phyloP scores from a whole-genome alignment of 2,888 invertebrate genomes.

The Helleia helle region DNA sequence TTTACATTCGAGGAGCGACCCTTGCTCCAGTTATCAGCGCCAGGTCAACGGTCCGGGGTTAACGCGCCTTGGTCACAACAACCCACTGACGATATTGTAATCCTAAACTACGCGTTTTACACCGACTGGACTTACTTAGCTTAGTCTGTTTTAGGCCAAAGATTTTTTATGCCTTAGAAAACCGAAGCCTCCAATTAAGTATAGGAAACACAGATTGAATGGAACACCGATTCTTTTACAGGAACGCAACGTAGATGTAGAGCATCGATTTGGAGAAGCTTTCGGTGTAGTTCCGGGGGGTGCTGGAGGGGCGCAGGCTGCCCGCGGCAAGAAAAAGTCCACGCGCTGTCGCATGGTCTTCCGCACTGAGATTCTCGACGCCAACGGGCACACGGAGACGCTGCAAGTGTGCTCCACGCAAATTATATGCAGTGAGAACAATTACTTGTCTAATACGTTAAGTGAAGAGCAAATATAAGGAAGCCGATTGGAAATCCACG shows the following conservation, averaged over 20 bases:
- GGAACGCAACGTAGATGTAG: constrained; percentile 95
- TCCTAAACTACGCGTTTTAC: too few species aligned
- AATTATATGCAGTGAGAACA: constrained; percentile 91
- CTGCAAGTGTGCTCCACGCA: constrained; percentile 92
- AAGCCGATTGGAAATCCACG: too few species aligned
- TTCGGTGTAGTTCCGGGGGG: constrained; percentile 63
- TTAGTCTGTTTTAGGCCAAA: too few species aligned
- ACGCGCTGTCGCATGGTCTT: constrained; percentile 96
- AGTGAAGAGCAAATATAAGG: too few species aligned
- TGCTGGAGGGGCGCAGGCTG: constrained; percentile 42
- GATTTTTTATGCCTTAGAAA: too few species aligned
- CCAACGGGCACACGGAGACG: constrained; percentile 85
- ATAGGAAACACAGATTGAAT: too few species aligned
- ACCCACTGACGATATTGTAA: too few species aligned
- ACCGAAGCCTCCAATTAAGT: too few species aligned
- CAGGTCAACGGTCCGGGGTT: background rate
- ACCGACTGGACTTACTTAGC: too few species aligned
- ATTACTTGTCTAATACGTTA: background rate
- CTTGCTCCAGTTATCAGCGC: constrained; percentile 10
- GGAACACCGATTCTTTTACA: too few species aligned
- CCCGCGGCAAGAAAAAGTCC: constrained; percentile 93
- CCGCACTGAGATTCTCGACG: constrained; percentile 85
- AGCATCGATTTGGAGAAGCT: constrained; percentile 85
- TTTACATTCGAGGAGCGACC: too few species aligned
- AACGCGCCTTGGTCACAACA: too few species aligned